These are phyloP conservation scores for Epistrophe eligans DNA, from an alignment of 2,888 invertebrate species.

Conservation along the genomic window DNA sequence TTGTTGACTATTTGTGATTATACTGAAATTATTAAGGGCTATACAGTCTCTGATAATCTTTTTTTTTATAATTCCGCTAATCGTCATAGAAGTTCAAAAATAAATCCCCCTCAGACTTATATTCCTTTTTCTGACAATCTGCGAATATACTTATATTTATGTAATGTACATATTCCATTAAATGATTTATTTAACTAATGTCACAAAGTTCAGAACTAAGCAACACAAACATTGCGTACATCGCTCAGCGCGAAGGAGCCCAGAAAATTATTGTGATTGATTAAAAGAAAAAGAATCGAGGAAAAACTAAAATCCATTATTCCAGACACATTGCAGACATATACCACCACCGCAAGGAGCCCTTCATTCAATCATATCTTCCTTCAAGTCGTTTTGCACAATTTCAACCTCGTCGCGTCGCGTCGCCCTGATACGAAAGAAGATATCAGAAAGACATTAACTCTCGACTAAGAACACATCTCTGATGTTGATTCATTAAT, in stretches of 20 bases:
- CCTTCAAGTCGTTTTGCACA: constrained; percentile 6
- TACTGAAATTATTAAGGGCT: too few relatives aligned
- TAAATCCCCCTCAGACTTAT: constrained; percentile 25
- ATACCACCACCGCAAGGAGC: constrained; percentile 47
- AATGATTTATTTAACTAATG: constrained; percentile 73
- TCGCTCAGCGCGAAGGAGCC: constrained; percentile 11
- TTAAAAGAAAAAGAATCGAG: constrained; percentile 71
- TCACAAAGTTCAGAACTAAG: constrained; percentile 63
- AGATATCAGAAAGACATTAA: constrained; percentile 76
- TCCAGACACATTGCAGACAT: constrained; percentile 67
- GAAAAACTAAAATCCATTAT: constrained; percentile 75
- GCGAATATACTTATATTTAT: background rate
- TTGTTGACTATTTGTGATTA: too few relatives aligned
- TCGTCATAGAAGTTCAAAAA: background rate
- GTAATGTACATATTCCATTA: constrained; percentile 48
- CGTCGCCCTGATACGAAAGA: constrained; percentile 42
- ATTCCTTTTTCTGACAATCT: constrained; percentile 35
- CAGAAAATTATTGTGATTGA: constrained; percentile 67
- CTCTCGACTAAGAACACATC: constrained; percentile 72
- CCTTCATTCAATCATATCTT: constrained; percentile 45
- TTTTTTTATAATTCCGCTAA: background rate
- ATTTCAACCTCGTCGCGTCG: background rate
- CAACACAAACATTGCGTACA: constrained; percentile 56
- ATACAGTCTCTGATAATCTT: too few relatives aligned
- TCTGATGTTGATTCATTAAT: constrained; percentile 73